These are phyloP conservation scores for Nixonia krombeini DNA, from an alignment of 1,140 invertebrate genomes.

Conservation along the genomic window DNA sequence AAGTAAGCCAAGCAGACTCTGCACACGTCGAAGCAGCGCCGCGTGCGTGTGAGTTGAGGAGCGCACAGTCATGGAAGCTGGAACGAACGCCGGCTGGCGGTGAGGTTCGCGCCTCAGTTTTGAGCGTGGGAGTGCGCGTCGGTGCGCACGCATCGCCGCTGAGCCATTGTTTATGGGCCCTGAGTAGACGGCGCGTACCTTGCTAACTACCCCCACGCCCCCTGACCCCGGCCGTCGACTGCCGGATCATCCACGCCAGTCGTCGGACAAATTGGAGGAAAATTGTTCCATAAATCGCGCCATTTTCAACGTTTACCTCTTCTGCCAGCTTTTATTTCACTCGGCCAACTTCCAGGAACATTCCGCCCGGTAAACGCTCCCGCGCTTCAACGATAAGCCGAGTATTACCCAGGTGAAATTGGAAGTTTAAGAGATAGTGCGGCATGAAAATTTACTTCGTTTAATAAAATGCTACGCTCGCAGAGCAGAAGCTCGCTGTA, in stretches of 20 bases:
- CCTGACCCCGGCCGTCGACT: conserved; percentile 25
- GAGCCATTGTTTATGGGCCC: conserved; percentile 66
- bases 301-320: conserved; percentile 19
- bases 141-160: conserved; percentile 60
- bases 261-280: conserved; percentile 36
- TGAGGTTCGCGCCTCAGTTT: conserved; percentile 35
- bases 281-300: conserved; percentile 41
- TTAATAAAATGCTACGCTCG: too few species aligned
- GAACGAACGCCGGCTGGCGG: too few species aligned
- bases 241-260: conserved; percentile 22
- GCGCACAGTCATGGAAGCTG: too few species aligned
- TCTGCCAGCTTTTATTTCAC: conserved; percentile 16
- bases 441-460: too few species aligned
- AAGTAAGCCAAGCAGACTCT: conserved; percentile 24
- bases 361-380: too few species aligned
- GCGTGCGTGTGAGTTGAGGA: too few species aligned
- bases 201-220: conserved; percentile 60
- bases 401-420: too few species aligned
- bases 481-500: too few species aligned
- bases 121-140: conserved; percentile 62
- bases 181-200: conserved; percentile 58
- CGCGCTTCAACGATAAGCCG: too few species aligned
- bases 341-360: too few species aligned
- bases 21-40: too few species aligned
- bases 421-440: too few species aligned